phyloP scores from a whole-genome alignment of 2,797 vertebrate species.

The Labeo calbasu region DNA sequence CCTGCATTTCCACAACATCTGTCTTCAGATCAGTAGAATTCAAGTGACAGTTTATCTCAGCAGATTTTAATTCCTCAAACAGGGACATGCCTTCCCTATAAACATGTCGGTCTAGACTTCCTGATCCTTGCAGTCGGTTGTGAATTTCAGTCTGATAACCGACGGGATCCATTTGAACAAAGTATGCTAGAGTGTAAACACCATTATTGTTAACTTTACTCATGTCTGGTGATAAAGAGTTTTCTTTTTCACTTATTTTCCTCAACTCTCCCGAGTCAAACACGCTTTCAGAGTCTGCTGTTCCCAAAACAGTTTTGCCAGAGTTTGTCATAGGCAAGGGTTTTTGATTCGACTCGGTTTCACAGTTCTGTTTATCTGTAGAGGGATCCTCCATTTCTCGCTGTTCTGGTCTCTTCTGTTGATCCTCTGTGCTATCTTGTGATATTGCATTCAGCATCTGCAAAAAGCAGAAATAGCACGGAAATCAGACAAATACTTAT shows the following conservation, averaged over 20 bases:
- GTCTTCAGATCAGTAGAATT: constrained; percentile 10
- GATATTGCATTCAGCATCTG: constrained; percentile 69
- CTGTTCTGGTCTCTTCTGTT: constrained; percentile 29
- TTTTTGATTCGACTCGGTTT: constrained; percentile 12
- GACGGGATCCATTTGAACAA: constrained; percentile 46
- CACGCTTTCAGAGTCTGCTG: background rate
- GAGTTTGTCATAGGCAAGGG: background rate
- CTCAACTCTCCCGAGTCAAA: background rate
- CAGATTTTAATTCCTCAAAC: constrained; percentile 39
- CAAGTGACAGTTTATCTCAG: background rate
- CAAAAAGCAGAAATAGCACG: constrained; percentile 31
- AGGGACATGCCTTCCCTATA: constrained; percentile 24
- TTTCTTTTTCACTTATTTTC: constrained; percentile 1
- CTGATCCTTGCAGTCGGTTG: background rate
- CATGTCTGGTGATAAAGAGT: background rate
- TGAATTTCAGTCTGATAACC: background rate
- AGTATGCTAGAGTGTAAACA: constrained; percentile 30
- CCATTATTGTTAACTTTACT: background rate
- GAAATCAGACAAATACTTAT: background rate
- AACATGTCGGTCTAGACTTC: background rate
- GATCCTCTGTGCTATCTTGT: constrained; percentile 43
- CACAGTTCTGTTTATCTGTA: constrained; percentile 11
- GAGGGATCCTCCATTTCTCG: background rate
- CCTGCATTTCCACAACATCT: background rate
- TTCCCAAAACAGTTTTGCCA: constrained; percentile 6